Evolutionary conservation across 2,113 vertebrate species (phyloP), one percentile per base, ranked within the genome.

Genomic region (Sphaerodactylus townsendi): DNA sequence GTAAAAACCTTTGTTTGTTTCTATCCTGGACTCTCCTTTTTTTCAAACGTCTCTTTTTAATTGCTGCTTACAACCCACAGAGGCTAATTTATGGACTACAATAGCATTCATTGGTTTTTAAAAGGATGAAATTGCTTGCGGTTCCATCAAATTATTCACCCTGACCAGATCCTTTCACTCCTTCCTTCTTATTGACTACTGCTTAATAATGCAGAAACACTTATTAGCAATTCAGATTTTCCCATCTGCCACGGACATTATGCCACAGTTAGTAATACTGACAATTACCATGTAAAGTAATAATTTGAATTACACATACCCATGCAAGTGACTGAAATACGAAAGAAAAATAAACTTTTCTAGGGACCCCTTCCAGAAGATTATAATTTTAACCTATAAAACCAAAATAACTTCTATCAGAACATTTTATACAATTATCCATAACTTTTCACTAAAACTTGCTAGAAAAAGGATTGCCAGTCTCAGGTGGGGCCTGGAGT

Each of bases 141-240:
- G 88, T 46, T 82, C 91, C 44, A 39, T 78, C 84, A 82, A 79
- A 85, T 56, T 14, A n/a, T 86, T 88, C 89, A 88, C 76, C 73
- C 88, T 79, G 2, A 44, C 77, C 70, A 48, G 53, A 77, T 89
- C 74, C 75, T 78, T 68, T 39, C 83, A 88, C 70, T 91, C 89
- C 84, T 25, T 82, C 83, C 48, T 77, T 89, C 28, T 46, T 4
- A 70, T 82, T 77, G 86, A 78, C 74, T 87, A 19, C 86, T 72
- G 90, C 74, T 70, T 59, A 84, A 89, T 53, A 48, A 76, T 77
- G 90, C 75, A 79, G 75, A 91, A 89, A 92, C 21, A n/a, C 19
- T 10, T 5, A 77, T 93, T 78, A 93, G 86, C 81, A 92, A 91
- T 89, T 84, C 44, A 65, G 50, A 92, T 85, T 17, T 46, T 70